Percentiles rank a stretch among this genome's conserved stretches.
Evolutionary conservation across 2,797 vertebrate species (phyloP).

Genomic region (Atherinosoma microstoma): DNA sequence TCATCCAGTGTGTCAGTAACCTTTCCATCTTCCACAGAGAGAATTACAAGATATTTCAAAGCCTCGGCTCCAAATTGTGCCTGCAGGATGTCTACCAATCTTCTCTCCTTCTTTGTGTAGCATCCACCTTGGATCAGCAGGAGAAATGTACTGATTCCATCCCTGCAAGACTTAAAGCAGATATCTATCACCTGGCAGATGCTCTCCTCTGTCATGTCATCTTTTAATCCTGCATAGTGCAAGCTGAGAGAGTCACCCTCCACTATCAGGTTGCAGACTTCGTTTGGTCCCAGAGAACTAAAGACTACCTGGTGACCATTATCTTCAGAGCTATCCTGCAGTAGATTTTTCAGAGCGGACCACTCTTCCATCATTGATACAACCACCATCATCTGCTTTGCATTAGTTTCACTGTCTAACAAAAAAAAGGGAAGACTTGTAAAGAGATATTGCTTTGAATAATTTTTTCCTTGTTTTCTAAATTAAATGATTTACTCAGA

Average conservation of each 20-base stretch:
- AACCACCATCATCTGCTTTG: slow-evolving; percentile 42
- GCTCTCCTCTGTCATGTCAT: slow-evolving; percentile 45
- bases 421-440: slow-evolving; percentile 16
- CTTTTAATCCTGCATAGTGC: slow-evolving; percentile 36
- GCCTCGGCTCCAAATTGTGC: slow-evolving; percentile 47
- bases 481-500: background rate
- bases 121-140: slow-evolving; percentile 60
- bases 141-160: slow-evolving; percentile 42
- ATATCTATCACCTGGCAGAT: slow-evolving; percentile 29
- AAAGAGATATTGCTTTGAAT: background rate
- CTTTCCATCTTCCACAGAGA: slow-evolving; percentile 58
- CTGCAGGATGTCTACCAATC: slow-evolving; percentile 50
- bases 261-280: slow-evolving; percentile 37
- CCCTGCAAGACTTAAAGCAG: slow-evolving; percentile 41
- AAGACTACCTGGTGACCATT: slow-evolving; percentile 16
- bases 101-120: slow-evolving; percentile 48
- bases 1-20: slow-evolving; percentile 44
- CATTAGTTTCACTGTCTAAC: slow-evolving; percentile 11
- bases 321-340: slow-evolving; percentile 13
- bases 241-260: slow-evolving; percentile 32
- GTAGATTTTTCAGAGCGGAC: slow-evolving; percentile 40
- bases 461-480: background rate
- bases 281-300: slow-evolving; percentile 24
- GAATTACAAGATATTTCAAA: slow-evolving; percentile 50
- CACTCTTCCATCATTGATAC: slow-evolving; percentile 46